Evolutionary conservation across 2,797 vertebrate genomes (phyloP).

Genomic region (Eurystomus glaucurus): DNA sequence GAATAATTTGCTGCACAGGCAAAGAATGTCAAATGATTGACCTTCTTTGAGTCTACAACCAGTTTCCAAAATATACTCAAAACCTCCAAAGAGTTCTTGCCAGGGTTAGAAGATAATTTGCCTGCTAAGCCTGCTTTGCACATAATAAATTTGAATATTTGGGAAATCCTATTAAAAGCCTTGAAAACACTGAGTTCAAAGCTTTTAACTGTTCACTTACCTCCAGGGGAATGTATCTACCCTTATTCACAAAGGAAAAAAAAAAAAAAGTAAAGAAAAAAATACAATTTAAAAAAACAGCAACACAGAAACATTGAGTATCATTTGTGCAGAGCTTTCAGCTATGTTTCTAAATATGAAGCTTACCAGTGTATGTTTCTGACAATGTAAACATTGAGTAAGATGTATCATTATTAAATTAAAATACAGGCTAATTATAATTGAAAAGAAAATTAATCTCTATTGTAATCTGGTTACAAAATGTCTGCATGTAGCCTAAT

Average conservation of each 20-base stretch:
- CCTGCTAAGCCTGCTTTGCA: neutral
- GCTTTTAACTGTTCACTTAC: neutral
- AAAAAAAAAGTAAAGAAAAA: neutral
- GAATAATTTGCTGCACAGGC: neutral
- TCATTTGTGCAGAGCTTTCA: neutral
- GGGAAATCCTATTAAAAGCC: neutral
- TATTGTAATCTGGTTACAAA: conserved; percentile 42
- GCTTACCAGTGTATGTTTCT: neutral
- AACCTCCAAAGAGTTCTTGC: neutral
- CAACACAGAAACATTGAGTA: neutral
- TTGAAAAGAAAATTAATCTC: conserved; percentile 50
- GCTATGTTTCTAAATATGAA: neutral
- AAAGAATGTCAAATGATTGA: neutral
- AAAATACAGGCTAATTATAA: conserved; percentile 45
- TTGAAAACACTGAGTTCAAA: conserved; percentile 19
- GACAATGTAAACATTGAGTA: conserved; percentile 2
- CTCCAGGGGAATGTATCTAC: neutral
- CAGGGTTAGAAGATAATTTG: neutral
- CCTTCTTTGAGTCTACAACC: neutral
- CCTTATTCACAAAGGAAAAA: neutral
- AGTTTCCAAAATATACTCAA: neutral
- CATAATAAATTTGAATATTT: neutral
- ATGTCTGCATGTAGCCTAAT: neutral
- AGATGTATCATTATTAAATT: conserved; percentile 29
- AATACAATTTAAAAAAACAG: neutral